Base-by-base conservation (phyloP, 2,888 invertebrate species). In the Diaphora mendica region DNA sequence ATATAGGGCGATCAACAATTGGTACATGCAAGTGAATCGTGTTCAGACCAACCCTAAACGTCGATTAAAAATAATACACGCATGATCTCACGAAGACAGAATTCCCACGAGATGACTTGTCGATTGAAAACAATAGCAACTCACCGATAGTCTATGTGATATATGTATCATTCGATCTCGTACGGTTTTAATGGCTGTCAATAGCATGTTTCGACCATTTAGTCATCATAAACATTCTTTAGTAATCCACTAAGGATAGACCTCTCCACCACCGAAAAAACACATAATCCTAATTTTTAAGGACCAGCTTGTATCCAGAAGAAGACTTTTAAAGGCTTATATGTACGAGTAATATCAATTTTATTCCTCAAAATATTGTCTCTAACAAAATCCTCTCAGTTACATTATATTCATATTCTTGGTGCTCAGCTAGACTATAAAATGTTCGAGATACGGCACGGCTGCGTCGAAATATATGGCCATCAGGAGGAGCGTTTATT, bases 371-470 rank as follows among this genome's bases (percentile, higher is more conserved):
- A 51, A 9, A 51, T 51, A 51, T 59, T 13, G 13, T 13, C 13
- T 26, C 0, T 11, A 30, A 62, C 30, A 17, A 30, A 62, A 17
- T 30, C 7, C 7, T 30, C 3, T 30, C 7, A 13, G 30, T 62
- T 30, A 30, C 30, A 62, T 62, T 62, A 59, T 55, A 55, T 26
- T 59, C 59, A 59, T 59, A 26, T 59, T 59, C 26, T 59, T 4
- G 59, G 59, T 59, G 26, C 39, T 39, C 35, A 65, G 72, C 70
- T 77, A 66, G 71, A 79, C 81, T 84, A 80, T 78, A 81, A 80
- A 84, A 79, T 82, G 80, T 78, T 75, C 64, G 86, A 82, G 90
- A 91, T 89, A 91, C 76, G 86, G 86, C 91, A 88, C 88, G 88
- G 83, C 85, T 83, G 77, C 79, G 70, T 74, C 77, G 78, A 84